Conservation (phyloP, 2,113 vertebrate genomes). For the Pycnonotus jocosus region DNA sequence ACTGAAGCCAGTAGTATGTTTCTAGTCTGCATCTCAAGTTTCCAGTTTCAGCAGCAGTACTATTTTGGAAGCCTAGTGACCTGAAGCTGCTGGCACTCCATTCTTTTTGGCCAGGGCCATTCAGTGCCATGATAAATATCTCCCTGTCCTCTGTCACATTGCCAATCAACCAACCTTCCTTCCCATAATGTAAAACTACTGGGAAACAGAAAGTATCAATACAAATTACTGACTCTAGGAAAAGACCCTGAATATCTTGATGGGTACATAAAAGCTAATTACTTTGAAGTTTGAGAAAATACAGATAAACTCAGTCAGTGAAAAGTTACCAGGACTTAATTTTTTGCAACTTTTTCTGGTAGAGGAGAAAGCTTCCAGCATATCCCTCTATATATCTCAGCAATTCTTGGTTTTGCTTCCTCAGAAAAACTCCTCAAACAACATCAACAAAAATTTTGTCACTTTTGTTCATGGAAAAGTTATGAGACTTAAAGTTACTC, state of each 20-base stretch:
- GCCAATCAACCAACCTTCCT: background rate
- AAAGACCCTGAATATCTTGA: background rate
- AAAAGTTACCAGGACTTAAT: background rate
- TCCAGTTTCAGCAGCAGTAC: constrained; percentile 35
- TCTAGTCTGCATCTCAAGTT: constrained; percentile 24
- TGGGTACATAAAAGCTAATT: background rate
- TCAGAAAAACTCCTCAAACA: background rate
- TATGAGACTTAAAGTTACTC: background rate
- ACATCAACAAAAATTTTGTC: background rate
- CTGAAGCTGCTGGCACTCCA: constrained; percentile 50
- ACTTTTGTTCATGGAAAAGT: background rate
- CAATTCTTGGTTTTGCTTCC: background rate
- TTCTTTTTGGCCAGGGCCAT: constrained; percentile 5
- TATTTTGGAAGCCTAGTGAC: constrained; percentile 59
- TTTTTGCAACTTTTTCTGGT: background rate
- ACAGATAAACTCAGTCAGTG: background rate
- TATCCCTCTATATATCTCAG: background rate
- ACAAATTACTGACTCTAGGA: constrained; percentile 31
- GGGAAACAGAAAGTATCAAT: background rate
- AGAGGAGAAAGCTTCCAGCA: background rate
- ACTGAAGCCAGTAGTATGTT: constrained; percentile 23
- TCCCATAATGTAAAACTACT: background rate
- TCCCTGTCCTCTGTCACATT: background rate
- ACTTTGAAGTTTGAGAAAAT: background rate
- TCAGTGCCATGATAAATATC: background rate